Percentiles rank a stretch among this genome's conserved stretches.
These are phyloP conservation scores for Megalonaias nervosa DNA, from an alignment of 1,140 invertebrate genomes.

Conservation along the genomic window DNA sequence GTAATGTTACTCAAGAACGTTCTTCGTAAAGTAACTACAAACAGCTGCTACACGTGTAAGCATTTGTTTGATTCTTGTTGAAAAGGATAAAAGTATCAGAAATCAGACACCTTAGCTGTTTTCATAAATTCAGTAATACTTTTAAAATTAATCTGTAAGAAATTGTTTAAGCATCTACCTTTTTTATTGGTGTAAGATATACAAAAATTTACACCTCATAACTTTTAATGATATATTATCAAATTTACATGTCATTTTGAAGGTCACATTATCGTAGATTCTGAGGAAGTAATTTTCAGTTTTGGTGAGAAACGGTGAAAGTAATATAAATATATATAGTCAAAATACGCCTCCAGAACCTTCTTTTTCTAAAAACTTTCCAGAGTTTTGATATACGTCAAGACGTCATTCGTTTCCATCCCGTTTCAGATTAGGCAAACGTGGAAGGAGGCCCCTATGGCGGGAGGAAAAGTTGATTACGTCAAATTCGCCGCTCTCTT, in stretches of 20 bases:
- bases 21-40: no score
- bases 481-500: slow-evolving; percentile 84
- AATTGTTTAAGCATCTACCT: no score
- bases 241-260: background rate
- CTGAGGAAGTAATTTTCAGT: background rate
- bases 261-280: no score
- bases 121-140: no score
- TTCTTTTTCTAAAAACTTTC: background rate
- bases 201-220: background rate
- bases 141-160: no score
- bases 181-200: no score
- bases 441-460: slow-evolving; percentile 95
- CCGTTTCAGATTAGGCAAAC: slow-evolving; percentile 84
- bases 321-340: background rate
- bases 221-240: no score
- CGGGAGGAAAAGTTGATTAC: slow-evolving; percentile 94
- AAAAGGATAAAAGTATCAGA: no score
- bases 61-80: no score
- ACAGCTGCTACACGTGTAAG: no score
- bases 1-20: no score
- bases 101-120: no score
- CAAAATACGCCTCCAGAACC: background rate
- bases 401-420: slow-evolving; percentile 1
- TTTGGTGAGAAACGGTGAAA: background rate
- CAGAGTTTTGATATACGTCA: background rate